phyloP scores from a whole-genome alignment of 2,888 invertebrate genomes.

The Hedya salicella region DNA sequence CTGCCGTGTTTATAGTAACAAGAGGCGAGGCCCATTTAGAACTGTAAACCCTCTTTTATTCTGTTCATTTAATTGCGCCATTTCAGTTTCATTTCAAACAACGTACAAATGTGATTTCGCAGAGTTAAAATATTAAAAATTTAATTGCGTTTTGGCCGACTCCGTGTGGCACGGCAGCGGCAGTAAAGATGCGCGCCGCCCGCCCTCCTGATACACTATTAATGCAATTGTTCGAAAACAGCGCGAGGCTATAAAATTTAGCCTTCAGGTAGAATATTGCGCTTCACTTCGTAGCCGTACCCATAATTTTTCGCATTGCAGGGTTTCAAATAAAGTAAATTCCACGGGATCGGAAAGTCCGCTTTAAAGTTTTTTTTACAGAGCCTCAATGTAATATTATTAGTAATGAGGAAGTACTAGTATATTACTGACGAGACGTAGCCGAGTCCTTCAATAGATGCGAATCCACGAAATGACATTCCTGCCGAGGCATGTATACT shows the following conservation, averaged over 20 bases:
- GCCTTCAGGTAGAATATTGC: conserved; percentile 79
- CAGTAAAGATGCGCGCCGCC: conserved; percentile 77
- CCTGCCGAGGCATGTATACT: no score
- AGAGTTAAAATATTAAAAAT: conserved; percentile 77
- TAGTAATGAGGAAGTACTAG: no score
- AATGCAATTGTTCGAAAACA: conserved; percentile 84
- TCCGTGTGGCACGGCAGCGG: conserved; percentile 52
- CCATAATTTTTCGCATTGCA: conserved; percentile 83
- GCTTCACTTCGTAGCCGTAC: conserved; percentile 72
- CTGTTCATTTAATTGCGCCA: conserved; percentile 61
- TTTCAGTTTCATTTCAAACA: conserved; percentile 47
- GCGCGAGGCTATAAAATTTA: conserved; percentile 78
- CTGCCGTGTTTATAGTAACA: conserved; percentile 12
- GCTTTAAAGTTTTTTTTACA: conserved; percentile 49
- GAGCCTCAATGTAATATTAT: not conserved
- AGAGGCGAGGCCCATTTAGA: conserved; percentile 26
- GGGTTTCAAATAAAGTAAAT: conserved; percentile 67
- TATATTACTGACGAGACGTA: no score
- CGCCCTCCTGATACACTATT: conserved; percentile 82
- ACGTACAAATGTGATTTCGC: conserved; percentile 66
- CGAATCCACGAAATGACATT: no score
- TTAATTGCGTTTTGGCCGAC: conserved; percentile 74
- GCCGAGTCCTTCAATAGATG: no score
- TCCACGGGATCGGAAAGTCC: conserved; percentile 56
- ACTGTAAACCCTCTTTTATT: conserved; percentile 45